Percentiles rank a stretch among this genome's conserved stretches.
phyloP scores from a whole-genome alignment of 2,113 vertebrate genomes.

The Tyto alba region DNA sequence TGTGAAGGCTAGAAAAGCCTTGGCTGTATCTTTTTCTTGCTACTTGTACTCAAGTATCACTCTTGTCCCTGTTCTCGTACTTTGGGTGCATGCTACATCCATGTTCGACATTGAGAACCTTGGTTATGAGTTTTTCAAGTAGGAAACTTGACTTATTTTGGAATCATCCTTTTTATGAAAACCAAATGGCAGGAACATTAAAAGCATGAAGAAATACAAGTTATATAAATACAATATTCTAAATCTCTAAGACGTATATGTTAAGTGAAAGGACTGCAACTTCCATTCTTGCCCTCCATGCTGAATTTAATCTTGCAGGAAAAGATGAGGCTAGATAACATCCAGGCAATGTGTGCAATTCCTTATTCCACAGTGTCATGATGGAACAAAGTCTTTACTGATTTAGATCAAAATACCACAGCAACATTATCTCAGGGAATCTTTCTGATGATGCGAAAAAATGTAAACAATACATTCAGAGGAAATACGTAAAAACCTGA shows the following conservation, averaged over 20 bases:
- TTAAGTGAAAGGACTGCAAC: background rate
- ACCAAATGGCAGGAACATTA: background rate
- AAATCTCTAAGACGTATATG: background rate
- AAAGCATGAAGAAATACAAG: background rate
- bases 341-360: background rate
- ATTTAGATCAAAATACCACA: slow-evolving; percentile 4
- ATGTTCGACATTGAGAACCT: background rate
- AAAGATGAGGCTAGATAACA: slow-evolving; percentile 24
- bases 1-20: background rate
- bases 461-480: background rate
- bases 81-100: background rate
- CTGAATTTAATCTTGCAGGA: background rate
- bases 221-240: slow-evolving; percentile 10
- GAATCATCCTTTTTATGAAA: background rate
- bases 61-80: background rate
- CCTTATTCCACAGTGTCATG: background rate
- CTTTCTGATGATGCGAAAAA: background rate
- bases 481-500: background rate
- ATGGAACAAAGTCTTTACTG: background rate
- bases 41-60: background rate
- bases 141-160: background rate
- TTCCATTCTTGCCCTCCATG: background rate
- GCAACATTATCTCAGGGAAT: background rate
- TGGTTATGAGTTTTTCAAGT: background rate
- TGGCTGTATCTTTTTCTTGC: background rate